These are phyloP conservation scores for Phengaris alcon DNA, from an alignment of 2,888 invertebrate species.

Conservation along the genomic window DNA sequence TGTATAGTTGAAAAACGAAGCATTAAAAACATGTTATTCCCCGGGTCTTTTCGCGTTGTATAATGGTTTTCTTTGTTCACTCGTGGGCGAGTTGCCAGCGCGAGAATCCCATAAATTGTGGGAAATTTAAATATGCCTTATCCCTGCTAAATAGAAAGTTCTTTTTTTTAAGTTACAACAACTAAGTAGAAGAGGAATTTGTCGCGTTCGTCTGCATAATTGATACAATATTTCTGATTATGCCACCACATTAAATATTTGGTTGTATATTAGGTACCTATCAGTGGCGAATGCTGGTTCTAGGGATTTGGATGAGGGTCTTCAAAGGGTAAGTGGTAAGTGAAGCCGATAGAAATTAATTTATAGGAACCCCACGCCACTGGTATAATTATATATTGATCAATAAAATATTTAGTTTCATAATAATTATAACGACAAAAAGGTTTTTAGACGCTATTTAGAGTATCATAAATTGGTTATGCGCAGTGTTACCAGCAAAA, in stretches of 20 bases:
- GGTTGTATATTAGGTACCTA: not conserved
- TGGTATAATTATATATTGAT: too few relatives aligned
- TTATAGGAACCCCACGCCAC: too few relatives aligned
- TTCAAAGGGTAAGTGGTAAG: too few relatives aligned
- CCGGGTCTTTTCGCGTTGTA: constrained; percentile 8
- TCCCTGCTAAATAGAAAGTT: constrained; percentile 1
- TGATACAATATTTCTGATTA: not conserved
- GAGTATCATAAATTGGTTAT: too few relatives aligned
- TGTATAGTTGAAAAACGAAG: constrained; percentile 7
- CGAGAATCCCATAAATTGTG: constrained; percentile 13
- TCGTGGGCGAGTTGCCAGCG: constrained; percentile 18
- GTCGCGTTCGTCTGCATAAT: not conserved
- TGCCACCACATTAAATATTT: not conserved
- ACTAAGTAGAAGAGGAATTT: not conserved
- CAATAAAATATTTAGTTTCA: too few relatives aligned
- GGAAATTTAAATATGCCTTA: constrained; percentile 13
- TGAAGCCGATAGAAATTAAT: too few relatives aligned
- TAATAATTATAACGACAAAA: too few relatives aligned
- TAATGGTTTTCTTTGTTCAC: constrained; percentile 18
- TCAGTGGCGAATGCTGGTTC: too few relatives aligned
- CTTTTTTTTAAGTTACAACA: not conserved
- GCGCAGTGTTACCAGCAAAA: not conserved
- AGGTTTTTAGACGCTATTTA: too few relatives aligned
- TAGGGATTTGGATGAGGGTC: too few relatives aligned
- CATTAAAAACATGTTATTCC: constrained; percentile 24